Evolutionary conservation across 2,888 invertebrate genomes (phyloP).

Genomic region (Temnothorax unifasciatus): DNA sequence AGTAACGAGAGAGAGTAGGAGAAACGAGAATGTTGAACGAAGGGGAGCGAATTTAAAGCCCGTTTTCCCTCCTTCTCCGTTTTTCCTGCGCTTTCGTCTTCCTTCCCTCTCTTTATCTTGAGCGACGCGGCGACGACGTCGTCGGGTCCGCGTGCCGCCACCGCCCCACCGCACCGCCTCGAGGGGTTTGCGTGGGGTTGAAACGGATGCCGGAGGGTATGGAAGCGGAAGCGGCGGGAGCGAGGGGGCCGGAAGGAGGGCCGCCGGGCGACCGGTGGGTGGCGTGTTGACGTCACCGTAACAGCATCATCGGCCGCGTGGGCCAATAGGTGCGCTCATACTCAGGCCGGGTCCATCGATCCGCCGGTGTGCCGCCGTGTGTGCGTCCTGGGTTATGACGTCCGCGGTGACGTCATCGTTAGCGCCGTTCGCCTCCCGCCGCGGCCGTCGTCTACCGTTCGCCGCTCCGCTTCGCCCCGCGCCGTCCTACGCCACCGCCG

Average conservation of each 20-base stretch:
- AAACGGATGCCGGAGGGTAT: slow-evolving; percentile 19
- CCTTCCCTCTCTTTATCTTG: neutral
- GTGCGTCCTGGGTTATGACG: slow-evolving; percentile 81
- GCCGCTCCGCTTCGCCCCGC: slow-evolving; percentile 54
- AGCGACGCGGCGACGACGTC: slow-evolving; percentile 26
- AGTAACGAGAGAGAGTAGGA: neutral
- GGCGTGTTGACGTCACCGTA: slow-evolving; percentile 76
- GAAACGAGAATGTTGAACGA: neutral
- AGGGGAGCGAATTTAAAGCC: neutral
- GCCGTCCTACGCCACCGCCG: slow-evolving; percentile 40
- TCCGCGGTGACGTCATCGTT: slow-evolving; percentile 81
- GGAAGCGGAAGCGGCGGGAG: neutral
- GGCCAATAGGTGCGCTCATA: slow-evolving; percentile 77
- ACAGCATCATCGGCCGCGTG: slow-evolving; percentile 75
- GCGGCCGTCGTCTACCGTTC: slow-evolving; percentile 73
- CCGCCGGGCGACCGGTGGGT: slow-evolving; percentile 60
- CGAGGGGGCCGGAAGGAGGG: neutral
- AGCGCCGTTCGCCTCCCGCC: slow-evolving; percentile 82
- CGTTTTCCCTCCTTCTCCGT: neutral
- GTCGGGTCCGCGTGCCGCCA: slow-evolving; percentile 57
- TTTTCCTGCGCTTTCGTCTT: too few relatives aligned
- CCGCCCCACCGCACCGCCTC: slow-evolving; percentile 17
- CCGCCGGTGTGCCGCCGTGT: slow-evolving; percentile 70
- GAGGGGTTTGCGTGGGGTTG: slow-evolving; percentile 66
- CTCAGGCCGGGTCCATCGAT: slow-evolving; percentile 79